These are phyloP conservation scores for Ammodytes marinus DNA, from an alignment of 2,113 vertebrate species.

Conservation along the genomic window DNA sequence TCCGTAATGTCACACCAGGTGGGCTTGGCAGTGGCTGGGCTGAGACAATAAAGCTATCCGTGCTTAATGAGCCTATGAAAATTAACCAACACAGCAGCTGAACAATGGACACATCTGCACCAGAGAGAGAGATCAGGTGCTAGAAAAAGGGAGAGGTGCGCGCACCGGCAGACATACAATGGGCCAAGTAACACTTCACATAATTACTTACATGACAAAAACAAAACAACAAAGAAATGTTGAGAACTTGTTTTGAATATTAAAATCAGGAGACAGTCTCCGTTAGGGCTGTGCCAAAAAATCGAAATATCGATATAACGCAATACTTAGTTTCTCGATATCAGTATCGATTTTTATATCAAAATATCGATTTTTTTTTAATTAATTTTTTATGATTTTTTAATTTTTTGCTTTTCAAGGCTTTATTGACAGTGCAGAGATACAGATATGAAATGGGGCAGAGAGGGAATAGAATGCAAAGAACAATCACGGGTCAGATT, in stretches of 20 bases:
- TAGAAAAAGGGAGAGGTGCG: slow-evolving; percentile 41
- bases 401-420: too few species aligned
- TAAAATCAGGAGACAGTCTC: not conserved
- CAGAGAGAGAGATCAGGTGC: slow-evolving; percentile 12
- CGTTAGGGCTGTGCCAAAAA: too few species aligned
- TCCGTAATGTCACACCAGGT: slow-evolving; percentile 63
- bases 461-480: too few species aligned
- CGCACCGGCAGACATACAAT: slow-evolving; percentile 29
- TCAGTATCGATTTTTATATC: too few species aligned
- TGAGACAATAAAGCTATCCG: slow-evolving; percentile 57
- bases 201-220: slow-evolving; percentile 3
- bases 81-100: slow-evolving; percentile 38
- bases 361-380: too few species aligned
- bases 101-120: slow-evolving; percentile 67
- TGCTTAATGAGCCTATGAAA: slow-evolving; percentile 30
- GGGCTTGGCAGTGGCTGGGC: slow-evolving; percentile 45
- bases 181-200: slow-evolving; percentile 6
- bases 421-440: too few species aligned
- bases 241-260: not conserved
- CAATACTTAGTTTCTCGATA: too few species aligned
- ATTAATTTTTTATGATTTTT: too few species aligned
- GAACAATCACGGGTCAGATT: too few species aligned
- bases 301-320: too few species aligned
- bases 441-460: too few species aligned
- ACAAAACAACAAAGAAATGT: not conserved